phyloP scores from a whole-genome alignment of 2,888 invertebrate genomes.

The Creontiades dilutus region DNA sequence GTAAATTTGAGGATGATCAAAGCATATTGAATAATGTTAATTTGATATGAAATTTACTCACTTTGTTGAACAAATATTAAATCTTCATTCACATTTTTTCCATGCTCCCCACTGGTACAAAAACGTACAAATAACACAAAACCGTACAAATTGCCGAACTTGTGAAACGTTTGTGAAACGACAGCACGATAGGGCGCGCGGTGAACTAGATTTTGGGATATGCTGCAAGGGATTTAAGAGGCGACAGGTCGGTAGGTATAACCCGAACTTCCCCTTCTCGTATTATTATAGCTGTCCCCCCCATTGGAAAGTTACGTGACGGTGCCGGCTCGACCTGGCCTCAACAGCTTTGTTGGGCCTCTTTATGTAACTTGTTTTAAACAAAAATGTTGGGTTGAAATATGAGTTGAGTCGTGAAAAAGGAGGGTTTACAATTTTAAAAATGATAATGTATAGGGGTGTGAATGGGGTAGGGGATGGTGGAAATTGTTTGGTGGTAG shows the following conservation, averaged over 20 bases:
- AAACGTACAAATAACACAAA: not conserved
- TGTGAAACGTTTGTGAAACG: not conserved
- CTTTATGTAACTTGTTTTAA: conserved; percentile 48
- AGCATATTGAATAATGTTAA: too few species aligned
- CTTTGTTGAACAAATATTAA: not conserved
- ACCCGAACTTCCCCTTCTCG: conserved; percentile 2
- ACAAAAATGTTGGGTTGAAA: not conserved
- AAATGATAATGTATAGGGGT: not conserved
- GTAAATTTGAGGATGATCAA: too few species aligned
- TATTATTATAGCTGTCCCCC: conserved; percentile 33
- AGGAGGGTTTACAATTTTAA: not conserved
- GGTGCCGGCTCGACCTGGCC: conserved; percentile 59
- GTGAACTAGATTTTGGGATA: too few species aligned
- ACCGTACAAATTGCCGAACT: not conserved
- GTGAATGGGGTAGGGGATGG: not conserved
- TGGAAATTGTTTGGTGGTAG: not conserved
- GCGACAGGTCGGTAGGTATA: not conserved
- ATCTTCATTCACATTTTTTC: too few species aligned
- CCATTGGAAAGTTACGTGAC: conserved; percentile 33
- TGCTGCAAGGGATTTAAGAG: conserved; percentile 29
- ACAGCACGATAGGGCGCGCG: not conserved
- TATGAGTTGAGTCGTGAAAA: not conserved
- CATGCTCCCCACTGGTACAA: too few species aligned
- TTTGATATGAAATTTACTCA: not conserved
- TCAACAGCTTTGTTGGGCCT: conserved; percentile 5